Percentiles rank a stretch among this genome's conserved stretches.
These are phyloP conservation scores for Jaculus jaculus DNA, from an alignment of 2,113 vertebrate genomes.

Conservation along the genomic window DNA sequence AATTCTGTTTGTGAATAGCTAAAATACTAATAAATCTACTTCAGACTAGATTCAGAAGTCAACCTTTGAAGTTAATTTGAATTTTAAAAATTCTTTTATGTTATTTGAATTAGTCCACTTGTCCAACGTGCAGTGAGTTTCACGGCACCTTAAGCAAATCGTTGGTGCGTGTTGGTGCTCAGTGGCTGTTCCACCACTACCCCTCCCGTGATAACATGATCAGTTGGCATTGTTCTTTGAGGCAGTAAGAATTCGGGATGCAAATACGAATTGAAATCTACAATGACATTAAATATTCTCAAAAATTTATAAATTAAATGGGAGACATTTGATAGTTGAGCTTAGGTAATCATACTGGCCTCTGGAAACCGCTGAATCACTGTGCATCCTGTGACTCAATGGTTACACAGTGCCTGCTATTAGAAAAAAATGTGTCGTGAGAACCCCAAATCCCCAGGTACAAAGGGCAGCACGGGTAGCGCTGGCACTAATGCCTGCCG, in stretches of 20 bases:
- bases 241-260: background rate
- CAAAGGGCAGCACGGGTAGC: background rate
- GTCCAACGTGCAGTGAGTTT: background rate
- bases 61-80: background rate
- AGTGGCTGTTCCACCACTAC: background rate
- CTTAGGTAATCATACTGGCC: conserved; percentile 45
- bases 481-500: background rate
- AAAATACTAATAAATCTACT: background rate
- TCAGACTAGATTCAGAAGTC: conserved; percentile 27
- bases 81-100: background rate
- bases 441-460: conserved; percentile 14
- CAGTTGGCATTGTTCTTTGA: background rate
- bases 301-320: conserved; percentile 40
- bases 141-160: conserved; percentile 1
- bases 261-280: background rate
- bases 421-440: conserved; percentile 36
- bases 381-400: conserved; percentile 32
- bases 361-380: conserved; percentile 69
- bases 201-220: background rate
- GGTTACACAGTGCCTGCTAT: conserved; percentile 35
- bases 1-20: conserved; percentile 10
- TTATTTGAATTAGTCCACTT: conserved; percentile 26
- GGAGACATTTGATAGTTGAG: conserved; percentile 44
- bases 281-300: conserved; percentile 46
- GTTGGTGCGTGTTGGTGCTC: background rate